Evolutionary conservation across 1,140 invertebrate genomes (phyloP).

Genomic region (Drosophila tsacasi): DNA sequence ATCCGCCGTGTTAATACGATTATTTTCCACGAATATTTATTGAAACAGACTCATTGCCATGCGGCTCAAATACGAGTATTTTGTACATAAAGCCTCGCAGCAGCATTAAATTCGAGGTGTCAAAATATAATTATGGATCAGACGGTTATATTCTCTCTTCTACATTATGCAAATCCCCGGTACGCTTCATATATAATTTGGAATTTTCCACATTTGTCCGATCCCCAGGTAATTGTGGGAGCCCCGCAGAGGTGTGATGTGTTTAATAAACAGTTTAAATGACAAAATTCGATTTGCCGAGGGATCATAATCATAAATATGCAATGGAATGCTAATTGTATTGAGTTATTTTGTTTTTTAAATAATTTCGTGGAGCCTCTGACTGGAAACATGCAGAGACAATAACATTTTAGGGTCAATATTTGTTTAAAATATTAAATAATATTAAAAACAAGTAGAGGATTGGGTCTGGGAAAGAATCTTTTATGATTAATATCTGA

Average conservation of each 20-base stretch:
- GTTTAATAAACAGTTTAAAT: constrained; percentile 18
- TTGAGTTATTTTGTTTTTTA: neutral
- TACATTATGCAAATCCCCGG: constrained; percentile 42
- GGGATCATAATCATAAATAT: constrained; percentile 6
- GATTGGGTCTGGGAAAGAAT: neutral
- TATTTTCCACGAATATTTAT: constrained; percentile 32
- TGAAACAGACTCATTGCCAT: constrained; percentile 47
- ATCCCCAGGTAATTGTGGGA: constrained; percentile 36
- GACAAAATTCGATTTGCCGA: constrained; percentile 8
- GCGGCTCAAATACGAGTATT: constrained; percentile 4
- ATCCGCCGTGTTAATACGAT: constrained; percentile 21
- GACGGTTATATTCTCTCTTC: constrained; percentile 6
- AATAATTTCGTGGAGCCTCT: neutral
- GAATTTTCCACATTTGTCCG: constrained; percentile 13
- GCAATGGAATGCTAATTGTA: constrained; percentile 7
- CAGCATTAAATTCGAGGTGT: constrained; percentile 55
- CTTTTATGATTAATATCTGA: neutral
- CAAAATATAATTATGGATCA: constrained; percentile 68
- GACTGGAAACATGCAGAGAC: too few relatives aligned
- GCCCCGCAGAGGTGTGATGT: constrained; percentile 36
- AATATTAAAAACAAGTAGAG: neutral
- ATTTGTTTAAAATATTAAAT: neutral
- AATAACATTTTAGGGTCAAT: neutral
- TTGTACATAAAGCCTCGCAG: constrained; percentile 1
- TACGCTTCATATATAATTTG: constrained; percentile 34